These are phyloP conservation scores for Hemibagrus guttatus DNA, from an alignment of 2,797 vertebrate species.

Conservation along the genomic window DNA sequence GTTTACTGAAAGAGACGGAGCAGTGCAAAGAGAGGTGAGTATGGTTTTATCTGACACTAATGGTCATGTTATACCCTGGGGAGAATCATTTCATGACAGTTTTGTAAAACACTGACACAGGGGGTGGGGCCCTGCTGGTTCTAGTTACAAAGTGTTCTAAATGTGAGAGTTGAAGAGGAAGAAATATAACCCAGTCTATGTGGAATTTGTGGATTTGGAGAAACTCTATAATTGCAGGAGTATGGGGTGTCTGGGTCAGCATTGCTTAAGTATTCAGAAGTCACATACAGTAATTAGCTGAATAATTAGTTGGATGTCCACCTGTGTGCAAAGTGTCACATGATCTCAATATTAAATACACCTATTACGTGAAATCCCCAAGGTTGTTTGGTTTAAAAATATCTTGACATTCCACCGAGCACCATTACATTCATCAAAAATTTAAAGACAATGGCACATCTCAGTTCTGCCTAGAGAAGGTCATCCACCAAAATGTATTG, in stretches of 20 bases:
- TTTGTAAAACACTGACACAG: not conserved
- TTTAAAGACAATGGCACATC: not conserved
- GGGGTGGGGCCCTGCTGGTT: not conserved
- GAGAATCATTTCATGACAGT: slow-evolving; percentile 23
- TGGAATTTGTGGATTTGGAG: not conserved
- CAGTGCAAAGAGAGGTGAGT: slow-evolving; percentile 22
- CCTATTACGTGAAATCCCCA: not conserved
- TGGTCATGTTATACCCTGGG: slow-evolving; percentile 26
- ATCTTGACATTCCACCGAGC: not conserved
- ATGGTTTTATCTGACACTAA: slow-evolving; percentile 45
- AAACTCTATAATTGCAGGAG: not conserved
- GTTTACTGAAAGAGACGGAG: not conserved
- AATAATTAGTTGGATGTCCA: not conserved
- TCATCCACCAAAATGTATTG: not conserved
- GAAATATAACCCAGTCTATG: not conserved
- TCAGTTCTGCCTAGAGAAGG: not conserved
- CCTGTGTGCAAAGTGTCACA: not conserved
- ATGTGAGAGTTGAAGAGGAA: not conserved
- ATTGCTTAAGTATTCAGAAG: not conserved
- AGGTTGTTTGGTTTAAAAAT: not conserved
- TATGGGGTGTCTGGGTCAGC: not conserved
- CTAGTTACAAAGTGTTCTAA: slow-evolving; percentile 1
- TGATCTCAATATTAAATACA: not conserved
- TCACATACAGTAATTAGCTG: not conserved
- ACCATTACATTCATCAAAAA: not conserved